Base-by-base conservation (phyloP, 2,113 vertebrate genomes). In the Sinosuthora webbiana region DNA sequence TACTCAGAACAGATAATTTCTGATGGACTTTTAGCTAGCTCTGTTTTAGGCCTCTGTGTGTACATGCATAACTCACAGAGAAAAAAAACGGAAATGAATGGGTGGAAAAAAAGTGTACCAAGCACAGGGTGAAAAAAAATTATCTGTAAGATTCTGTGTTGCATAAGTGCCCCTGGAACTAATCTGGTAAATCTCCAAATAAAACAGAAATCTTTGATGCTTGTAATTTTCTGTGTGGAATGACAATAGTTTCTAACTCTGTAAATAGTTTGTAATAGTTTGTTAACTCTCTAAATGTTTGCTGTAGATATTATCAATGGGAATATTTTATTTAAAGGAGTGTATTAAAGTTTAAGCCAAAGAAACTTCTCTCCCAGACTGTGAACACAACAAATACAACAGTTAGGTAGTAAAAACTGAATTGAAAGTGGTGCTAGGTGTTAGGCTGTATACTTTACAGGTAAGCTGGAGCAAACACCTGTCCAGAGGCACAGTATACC, bases 141-240 rank as follows among this genome's bases (percentile, higher is more conserved):
- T 0, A 11, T 37, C 63, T 59, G 13, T 62, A 63, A 77, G 35
- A 35, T 52, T 89, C 20, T 49, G 37, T 69, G 83, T 95, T 97
- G 53, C 45, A 6, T 95, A 95, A 97, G 80, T 49, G 53, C 8
- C 65, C 90, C 94, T 91, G 80, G 53, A 79, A 89, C 31, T 81
- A 57, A 71, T 44, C 91, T 94, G 96, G 77, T 91, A 63, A n/a
- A 7, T 84, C 77, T 92, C 96, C 95, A 97, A 95, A 74, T 79
- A 71, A 84, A 96, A 93, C 87, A 87, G 75, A 79, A 92, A 56
- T 68, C 71, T 84, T 63, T 87, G 73, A 70, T 90, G 65, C 80
- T 71, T 68, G 31, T 74, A 89, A 45, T 30, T 91, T 83, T 89
- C 50, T 69, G 76, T 21, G 25, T 92, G 70, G 62, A 89, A 95